Evolutionary conservation across 2,888 invertebrate genomes (phyloP).

Genomic region (Ryuthela nishihirai): DNA sequence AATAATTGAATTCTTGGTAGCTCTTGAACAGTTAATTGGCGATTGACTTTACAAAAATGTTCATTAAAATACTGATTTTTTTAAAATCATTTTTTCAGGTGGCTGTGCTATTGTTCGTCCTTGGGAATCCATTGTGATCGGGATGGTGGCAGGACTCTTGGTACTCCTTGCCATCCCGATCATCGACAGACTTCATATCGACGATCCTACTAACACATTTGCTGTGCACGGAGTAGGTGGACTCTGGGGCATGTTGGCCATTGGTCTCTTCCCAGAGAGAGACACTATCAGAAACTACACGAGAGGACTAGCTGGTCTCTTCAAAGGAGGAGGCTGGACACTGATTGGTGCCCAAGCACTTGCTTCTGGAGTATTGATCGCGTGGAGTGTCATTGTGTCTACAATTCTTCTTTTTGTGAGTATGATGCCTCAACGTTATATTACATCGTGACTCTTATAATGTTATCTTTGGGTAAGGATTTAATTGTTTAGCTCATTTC

Average conservation of each 20-base stretch:
- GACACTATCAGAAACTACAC: conserved; percentile 78
- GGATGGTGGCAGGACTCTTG: conserved; percentile 44
- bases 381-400: conserved; percentile 72
- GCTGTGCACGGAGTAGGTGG: conserved; percentile 43
- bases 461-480: not conserved
- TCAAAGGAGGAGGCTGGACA: conserved; percentile 72
- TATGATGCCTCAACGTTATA: not conserved
- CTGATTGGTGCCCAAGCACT: conserved; percentile 76
- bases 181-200: conserved; percentile 44
- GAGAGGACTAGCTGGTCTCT: conserved; percentile 46
- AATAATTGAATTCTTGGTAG: too few relatives aligned
- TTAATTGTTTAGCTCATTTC: not conserved
- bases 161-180: conserved; percentile 38
- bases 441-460: not conserved
- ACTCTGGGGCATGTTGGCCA: conserved; percentile 72
- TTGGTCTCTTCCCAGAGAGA: conserved; percentile 83
- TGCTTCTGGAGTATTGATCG: conserved; percentile 64
- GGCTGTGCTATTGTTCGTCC: conserved; percentile 47
- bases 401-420: conserved; percentile 59
- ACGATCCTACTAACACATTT: conserved; percentile 49
- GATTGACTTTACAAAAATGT: too few relatives aligned
- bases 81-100: conserved; percentile 35
- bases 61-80: too few relatives aligned
- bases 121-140: conserved; percentile 47
- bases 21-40: too few relatives aligned